Conservation (phyloP, 2,888 invertebrate genomes). For the Emmelina monodactyla region DNA sequence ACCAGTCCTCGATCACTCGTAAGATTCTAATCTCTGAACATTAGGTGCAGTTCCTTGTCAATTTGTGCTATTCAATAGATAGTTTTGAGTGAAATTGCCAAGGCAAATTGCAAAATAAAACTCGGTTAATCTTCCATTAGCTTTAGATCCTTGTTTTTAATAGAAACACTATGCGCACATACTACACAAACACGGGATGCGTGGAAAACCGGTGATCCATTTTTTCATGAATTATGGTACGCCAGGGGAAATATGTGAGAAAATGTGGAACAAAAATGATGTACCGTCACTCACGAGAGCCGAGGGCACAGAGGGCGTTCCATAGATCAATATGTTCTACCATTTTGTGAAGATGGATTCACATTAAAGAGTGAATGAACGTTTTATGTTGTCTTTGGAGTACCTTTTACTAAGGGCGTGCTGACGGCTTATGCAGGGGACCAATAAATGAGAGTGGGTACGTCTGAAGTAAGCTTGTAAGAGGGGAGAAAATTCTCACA, state of each 20-base stretch:
- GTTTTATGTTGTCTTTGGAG: neutral
- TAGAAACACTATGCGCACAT: slow-evolving; percentile 21
- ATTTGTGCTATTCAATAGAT: too few relatives aligned
- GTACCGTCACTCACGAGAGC: slow-evolving; percentile 6
- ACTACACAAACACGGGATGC: slow-evolving; percentile 13
- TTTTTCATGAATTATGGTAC: slow-evolving; percentile 45
- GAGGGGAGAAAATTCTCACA: too few relatives aligned
- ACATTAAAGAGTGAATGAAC: neutral
- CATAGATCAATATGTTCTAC: neutral
- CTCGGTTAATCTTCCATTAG: too few relatives aligned
- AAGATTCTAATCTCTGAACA: too few relatives aligned
- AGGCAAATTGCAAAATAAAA: too few relatives aligned
- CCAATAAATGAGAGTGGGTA: too few relatives aligned
- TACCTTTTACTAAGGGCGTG: too few relatives aligned
- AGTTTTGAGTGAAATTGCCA: too few relatives aligned
- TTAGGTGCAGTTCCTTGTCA: too few relatives aligned
- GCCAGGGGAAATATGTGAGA: slow-evolving; percentile 32
- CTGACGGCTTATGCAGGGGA: too few relatives aligned
- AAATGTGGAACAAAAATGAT: slow-evolving; percentile 21
- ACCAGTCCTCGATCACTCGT: too few relatives aligned
- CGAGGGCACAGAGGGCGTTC: neutral
- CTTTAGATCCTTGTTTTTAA: slow-evolving; percentile 12
- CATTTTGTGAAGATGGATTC: neutral
- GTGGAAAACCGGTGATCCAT: slow-evolving; percentile 34
- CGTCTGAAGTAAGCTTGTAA: too few relatives aligned